Conservation (phyloP, 2,888 invertebrate genomes). For the Chymomyza procnemis region DNA sequence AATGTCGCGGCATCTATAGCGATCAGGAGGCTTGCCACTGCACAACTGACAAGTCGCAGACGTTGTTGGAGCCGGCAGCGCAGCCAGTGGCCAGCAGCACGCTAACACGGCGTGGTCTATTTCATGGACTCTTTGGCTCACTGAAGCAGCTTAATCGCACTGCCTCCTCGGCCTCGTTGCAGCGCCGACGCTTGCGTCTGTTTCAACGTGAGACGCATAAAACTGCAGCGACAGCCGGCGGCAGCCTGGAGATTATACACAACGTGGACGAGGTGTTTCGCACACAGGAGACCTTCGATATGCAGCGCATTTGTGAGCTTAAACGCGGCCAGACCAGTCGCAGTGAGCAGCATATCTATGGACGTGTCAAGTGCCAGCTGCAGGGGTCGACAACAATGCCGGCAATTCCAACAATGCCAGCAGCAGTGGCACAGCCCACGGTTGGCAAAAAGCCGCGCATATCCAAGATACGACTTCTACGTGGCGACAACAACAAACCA, state of each 20-base stretch:
- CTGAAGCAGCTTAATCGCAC: slow-evolving; percentile 61
- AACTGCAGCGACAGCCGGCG: slow-evolving; percentile 17
- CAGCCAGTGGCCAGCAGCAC: slow-evolving; percentile 27
- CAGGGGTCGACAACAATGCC: background rate
- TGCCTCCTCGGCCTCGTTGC: slow-evolving; percentile 46
- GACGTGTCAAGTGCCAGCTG: slow-evolving; percentile 49
- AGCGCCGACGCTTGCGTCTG: slow-evolving; percentile 35
- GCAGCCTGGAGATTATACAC: slow-evolving; percentile 75
- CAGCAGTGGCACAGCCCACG: background rate
- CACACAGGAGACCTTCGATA: slow-evolving; percentile 77
- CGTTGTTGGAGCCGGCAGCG: slow-evolving; percentile 24
- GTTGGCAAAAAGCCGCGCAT: slow-evolving; percentile 48
- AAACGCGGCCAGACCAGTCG: slow-evolving; percentile 69
- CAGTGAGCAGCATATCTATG: slow-evolving; percentile 77
- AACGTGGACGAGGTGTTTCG: slow-evolving; percentile 77
- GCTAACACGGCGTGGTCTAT: slow-evolving; percentile 45
- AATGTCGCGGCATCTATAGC: slow-evolving; percentile 73
- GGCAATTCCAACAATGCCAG: background rate
- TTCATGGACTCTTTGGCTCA: slow-evolving; percentile 67
- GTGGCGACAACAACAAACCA: background rate
- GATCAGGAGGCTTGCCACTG: slow-evolving; percentile 67
- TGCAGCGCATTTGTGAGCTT: slow-evolving; percentile 74
- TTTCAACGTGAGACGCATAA: slow-evolving; percentile 31
- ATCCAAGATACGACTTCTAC: slow-evolving; percentile 49
- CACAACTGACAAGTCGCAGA: slow-evolving; percentile 33